Conservation (phyloP, 2,797 vertebrate genomes). For the Darevskia mixta region DNA sequence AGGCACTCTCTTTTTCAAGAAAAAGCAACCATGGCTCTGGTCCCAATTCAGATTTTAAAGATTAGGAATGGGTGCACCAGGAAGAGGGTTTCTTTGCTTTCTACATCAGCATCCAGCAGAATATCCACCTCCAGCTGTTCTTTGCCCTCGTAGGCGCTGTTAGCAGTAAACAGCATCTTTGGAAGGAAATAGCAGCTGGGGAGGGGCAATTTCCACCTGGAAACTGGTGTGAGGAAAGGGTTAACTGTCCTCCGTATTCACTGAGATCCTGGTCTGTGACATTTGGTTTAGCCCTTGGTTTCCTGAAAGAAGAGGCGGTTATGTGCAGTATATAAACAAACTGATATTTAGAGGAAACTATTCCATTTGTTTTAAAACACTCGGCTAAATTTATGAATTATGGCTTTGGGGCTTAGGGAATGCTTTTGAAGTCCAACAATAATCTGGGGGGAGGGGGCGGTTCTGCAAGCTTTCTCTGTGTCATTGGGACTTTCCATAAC, state of each 20-base stretch:
- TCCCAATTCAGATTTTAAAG: neutral
- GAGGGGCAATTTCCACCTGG: neutral
- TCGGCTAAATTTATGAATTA: neutral
- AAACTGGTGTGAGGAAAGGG: neutral
- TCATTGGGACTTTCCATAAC: neutral
- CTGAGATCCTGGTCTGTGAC: neutral
- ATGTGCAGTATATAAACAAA: neutral
- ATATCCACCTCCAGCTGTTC: neutral
- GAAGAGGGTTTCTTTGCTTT: neutral
- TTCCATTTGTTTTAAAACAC: neutral
- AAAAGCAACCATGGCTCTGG: neutral
- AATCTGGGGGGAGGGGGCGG: neutral
- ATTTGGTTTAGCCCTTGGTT: neutral
- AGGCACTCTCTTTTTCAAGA: neutral
- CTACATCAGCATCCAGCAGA: neutral
- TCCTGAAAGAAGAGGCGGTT: neutral
- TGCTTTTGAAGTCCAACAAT: neutral
- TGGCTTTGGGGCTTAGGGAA: neutral
- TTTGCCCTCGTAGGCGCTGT: too few species aligned
- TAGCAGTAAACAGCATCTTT: neutral
- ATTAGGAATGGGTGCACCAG: neutral
- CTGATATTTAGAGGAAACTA: neutral
- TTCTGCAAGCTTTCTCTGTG: neutral
- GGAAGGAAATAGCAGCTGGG: neutral
- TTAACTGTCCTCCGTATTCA: neutral